phyloP scores from a whole-genome alignment of 2,113 vertebrate genomes.

The Castor canadensis region DNA sequence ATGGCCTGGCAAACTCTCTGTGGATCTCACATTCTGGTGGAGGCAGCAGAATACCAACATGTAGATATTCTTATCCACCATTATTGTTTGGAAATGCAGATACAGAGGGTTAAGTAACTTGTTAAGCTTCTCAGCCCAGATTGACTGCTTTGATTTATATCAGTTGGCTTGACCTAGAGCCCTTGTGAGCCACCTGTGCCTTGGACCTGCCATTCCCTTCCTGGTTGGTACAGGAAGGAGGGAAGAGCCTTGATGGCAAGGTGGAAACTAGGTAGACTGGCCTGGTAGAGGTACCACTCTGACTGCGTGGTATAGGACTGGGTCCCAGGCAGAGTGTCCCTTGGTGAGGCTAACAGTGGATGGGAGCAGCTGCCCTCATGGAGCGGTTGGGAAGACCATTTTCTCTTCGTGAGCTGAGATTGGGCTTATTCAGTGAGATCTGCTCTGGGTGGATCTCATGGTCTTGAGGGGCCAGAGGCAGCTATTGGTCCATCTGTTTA shows the following conservation, averaged over 20 bases:
- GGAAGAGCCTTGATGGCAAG: background rate
- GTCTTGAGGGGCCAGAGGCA: background rate
- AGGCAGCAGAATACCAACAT: too few species aligned
- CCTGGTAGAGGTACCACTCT: background rate
- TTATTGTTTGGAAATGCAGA: background rate
- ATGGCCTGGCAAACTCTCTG: background rate
- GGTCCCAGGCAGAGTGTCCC: background rate
- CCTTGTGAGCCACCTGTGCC: background rate
- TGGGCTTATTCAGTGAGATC: background rate
- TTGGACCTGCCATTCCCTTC: background rate
- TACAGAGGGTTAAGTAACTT: background rate
- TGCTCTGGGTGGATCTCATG: background rate
- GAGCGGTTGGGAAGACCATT: background rate
- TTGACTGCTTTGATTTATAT: background rate
- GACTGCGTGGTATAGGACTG: background rate
- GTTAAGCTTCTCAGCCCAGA: background rate
- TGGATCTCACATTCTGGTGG: background rate
- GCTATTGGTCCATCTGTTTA: background rate
- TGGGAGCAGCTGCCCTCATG: background rate
- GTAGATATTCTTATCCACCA: background rate
- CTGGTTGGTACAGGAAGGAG: background rate
- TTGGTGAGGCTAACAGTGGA: background rate
- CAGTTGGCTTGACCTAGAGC: background rate
- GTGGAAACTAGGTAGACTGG: background rate
- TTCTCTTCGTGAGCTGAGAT: background rate